phyloP scores from a whole-genome alignment of 2,113 vertebrate genomes.

The Rhynchomys soricoides region DNA sequence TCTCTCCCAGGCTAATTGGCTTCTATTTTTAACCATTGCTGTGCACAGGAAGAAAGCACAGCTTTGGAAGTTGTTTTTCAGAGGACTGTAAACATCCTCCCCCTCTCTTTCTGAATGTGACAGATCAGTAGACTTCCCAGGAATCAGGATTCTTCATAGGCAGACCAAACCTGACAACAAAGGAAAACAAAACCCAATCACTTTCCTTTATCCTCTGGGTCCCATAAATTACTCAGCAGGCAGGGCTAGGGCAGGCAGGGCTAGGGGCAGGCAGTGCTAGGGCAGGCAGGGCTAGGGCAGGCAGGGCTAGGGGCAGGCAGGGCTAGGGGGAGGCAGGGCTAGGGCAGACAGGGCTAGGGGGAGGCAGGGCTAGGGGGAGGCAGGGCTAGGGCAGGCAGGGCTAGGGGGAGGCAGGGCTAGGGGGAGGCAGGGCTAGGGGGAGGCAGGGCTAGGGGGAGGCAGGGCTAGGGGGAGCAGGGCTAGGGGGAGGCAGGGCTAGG shows the following conservation, averaged over 20 bases:
- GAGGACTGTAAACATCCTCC: background rate
- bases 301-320: no score
- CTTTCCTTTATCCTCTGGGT: background rate
- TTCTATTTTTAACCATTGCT: conserved; percentile 56
- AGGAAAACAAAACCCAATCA: conserved; percentile 28
- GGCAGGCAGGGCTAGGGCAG: background rate
- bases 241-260: no score
- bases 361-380: no score
- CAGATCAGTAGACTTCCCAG: background rate
- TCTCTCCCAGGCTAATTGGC: background rate
- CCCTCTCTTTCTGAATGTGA: background rate
- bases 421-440: background rate
- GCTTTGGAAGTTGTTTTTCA: background rate
- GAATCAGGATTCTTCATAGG: conserved; percentile 13
- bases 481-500: background rate
- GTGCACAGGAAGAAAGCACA: background rate
- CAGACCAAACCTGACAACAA: background rate
- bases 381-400: no score
- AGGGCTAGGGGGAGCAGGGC: background rate
- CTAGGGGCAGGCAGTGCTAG: no score
- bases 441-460: no score
- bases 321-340: no score
- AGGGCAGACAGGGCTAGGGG: no score
- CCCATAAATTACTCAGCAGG: background rate
- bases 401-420: no score